Base-by-base conservation (phyloP, 2,797 vertebrate genomes). In the Schizothorax lantsangensis region DNA sequence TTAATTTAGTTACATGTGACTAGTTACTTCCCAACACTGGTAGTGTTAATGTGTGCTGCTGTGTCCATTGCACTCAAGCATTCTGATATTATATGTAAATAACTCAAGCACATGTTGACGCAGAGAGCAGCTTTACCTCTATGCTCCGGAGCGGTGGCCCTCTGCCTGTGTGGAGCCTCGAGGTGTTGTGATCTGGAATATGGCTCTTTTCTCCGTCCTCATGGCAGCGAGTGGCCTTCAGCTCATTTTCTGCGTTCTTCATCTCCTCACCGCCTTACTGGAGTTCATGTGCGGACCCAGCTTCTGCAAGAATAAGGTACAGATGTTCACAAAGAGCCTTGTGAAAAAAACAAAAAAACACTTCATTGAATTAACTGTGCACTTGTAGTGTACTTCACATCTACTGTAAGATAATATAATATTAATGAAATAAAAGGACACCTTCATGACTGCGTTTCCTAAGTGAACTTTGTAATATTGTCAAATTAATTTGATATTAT, bases 121-220 rank as follows among this genome's bases (percentile, higher is more conserved):
- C 80, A 95, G 94, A 2, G 90, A 90, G 5, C n/a, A 54, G 0
- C 90, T 86, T 5, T 96, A 96, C 43, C 88, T 95, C 59, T 94
- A 89, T 49, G 91, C 95, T 80, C 78, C 54, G 6, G 90, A 91
- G 1, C 30, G 90, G 64, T 95, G 95, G 95, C 87, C 85, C 0
- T 88, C 89, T 0, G 92, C 94, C 5, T 96, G 96, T 86, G 36
- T 89, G 87, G 86, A 93, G 71, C 96, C 96, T 1, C 49, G 2
- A 0, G 86, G 78, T 0, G 93, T 95, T 71, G 95, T 96, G 1
- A 81, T 88, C 72, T 96, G 95, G 96, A 96, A 96, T 4, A 6
- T 93, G 2, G 89, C 88, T 26, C 93, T 96, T 49, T 96, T 96
- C 68, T 86, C 90, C 2, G 40, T 94, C 17, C 91, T 95, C 87